phyloP scores from a whole-genome alignment of 2,797 vertebrate genomes.

The Spinus olivaceus region DNA sequence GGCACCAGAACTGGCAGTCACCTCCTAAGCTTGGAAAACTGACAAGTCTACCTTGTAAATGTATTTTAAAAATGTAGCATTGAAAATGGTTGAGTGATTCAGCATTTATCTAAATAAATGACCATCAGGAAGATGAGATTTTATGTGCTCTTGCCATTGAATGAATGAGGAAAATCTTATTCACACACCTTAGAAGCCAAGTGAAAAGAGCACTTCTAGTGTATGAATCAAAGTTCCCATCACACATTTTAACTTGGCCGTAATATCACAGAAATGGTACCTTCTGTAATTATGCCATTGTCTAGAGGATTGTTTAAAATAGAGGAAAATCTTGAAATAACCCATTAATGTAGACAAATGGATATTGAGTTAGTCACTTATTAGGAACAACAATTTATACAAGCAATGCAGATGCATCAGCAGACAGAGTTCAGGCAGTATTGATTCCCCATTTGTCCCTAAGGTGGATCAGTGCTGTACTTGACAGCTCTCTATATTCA shows the following conservation, averaged over 20 bases:
- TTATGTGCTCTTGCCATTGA: not conserved
- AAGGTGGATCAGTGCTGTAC: not conserved
- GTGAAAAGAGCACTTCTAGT: not conserved
- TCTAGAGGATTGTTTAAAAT: not conserved
- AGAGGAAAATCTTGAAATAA: not conserved
- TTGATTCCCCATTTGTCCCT: not conserved
- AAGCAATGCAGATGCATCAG: not conserved
- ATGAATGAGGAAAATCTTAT: not conserved
- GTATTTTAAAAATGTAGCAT: not conserved
- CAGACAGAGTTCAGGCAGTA: not conserved
- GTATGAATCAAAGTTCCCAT: not conserved
- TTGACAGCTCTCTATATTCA: not conserved
- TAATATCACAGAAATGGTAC: not conserved
- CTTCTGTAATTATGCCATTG: not conserved
- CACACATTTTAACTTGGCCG: not conserved
- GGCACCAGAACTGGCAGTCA: not conserved
- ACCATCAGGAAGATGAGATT: not conserved
- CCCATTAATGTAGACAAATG: not conserved
- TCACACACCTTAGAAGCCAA: not conserved
- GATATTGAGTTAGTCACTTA: not conserved
- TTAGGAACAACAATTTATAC: not conserved
- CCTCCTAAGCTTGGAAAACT: not conserved
- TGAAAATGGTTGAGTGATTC: not conserved
- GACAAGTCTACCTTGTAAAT: not conserved
- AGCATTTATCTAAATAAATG: not conserved